Percentiles rank a stretch among this genome's conserved stretches.
These are phyloP conservation scores for Linnaemya tessellans DNA, from an alignment of 2,888 invertebrate species.

Conservation along the genomic window DNA sequence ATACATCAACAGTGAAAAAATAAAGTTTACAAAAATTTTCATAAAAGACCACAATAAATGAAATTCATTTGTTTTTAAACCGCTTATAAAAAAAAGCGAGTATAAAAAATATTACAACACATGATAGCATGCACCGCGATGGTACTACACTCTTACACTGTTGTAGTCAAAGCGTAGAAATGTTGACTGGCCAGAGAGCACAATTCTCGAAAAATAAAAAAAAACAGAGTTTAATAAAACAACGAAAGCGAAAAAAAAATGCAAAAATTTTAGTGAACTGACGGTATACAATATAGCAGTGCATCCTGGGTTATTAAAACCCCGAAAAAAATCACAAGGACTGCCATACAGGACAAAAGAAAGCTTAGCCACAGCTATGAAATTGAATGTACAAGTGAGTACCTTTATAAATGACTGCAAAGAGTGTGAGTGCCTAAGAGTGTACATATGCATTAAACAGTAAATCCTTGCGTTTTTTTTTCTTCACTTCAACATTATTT, in stretches of 20 bases:
- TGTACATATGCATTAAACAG: not conserved
- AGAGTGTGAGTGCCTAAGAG: not conserved
- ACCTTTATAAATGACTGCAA: not conserved
- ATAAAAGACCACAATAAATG: slow-evolving; percentile 68
- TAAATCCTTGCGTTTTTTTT: not conserved
- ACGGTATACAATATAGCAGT: slow-evolving; percentile 29
- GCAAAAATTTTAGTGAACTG: slow-evolving; percentile 22
- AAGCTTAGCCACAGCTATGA: slow-evolving; percentile 66
- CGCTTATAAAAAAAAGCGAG: slow-evolving; percentile 38
- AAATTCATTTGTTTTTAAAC: slow-evolving; percentile 71
- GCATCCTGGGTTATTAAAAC: slow-evolving; percentile 41
- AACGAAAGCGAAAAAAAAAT: not conserved
- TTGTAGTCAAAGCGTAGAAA: slow-evolving; percentile 14
- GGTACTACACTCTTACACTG: not conserved
- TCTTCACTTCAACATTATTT: not conserved
- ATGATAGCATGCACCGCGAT: not conserved
- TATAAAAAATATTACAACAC: not conserved
- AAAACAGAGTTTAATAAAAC: not conserved
- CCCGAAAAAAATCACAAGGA: slow-evolving; percentile 27
- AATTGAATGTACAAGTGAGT: slow-evolving; percentile 11
- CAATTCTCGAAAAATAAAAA: not conserved
- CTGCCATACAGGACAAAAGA: slow-evolving; percentile 41
- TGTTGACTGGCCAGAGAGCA: slow-evolving; percentile 21
- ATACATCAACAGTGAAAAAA: not conserved
- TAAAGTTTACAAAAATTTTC: slow-evolving; percentile 58